Evolutionary conservation across 2,113 vertebrate species (phyloP).

Genomic region (Scalopus aquaticus): DNA sequence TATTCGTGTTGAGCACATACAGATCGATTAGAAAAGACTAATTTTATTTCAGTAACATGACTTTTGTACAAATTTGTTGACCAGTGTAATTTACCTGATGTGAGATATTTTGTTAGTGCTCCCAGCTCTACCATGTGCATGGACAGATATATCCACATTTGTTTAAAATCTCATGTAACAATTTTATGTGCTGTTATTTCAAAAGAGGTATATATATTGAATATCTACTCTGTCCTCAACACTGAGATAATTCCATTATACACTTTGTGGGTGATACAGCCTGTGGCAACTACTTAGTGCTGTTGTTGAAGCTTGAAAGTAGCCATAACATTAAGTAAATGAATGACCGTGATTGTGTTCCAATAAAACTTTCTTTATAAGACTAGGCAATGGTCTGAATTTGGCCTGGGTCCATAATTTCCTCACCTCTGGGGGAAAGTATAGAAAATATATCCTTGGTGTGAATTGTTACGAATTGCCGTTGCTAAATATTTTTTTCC

Average conservation of each 20-base stretch:
- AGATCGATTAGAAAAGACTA: no score
- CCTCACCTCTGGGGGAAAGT: background rate
- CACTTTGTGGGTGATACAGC: background rate
- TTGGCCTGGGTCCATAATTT: background rate
- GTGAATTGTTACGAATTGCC: background rate
- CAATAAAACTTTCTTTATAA: conserved; percentile 17
- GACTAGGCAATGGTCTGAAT: background rate
- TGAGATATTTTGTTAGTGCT: background rate
- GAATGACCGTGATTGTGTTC: background rate
- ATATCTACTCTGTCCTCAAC: background rate
- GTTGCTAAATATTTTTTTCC: background rate
- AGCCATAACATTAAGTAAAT: background rate
- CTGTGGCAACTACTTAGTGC: background rate
- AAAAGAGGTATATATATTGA: background rate
- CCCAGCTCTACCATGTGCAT: background rate
- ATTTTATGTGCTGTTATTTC: background rate
- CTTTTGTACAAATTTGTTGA: no score
- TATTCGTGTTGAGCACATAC: no score
- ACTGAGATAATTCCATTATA: background rate
- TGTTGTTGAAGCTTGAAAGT: background rate
- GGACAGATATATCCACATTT: background rate
- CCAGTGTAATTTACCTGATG: background rate
- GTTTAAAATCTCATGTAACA: conserved; percentile 23
- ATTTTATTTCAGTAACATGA: no score
- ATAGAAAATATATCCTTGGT: background rate